Evolutionary conservation across 2,113 vertebrate genomes (phyloP).

Genomic region (Varanus salvator): DNA sequence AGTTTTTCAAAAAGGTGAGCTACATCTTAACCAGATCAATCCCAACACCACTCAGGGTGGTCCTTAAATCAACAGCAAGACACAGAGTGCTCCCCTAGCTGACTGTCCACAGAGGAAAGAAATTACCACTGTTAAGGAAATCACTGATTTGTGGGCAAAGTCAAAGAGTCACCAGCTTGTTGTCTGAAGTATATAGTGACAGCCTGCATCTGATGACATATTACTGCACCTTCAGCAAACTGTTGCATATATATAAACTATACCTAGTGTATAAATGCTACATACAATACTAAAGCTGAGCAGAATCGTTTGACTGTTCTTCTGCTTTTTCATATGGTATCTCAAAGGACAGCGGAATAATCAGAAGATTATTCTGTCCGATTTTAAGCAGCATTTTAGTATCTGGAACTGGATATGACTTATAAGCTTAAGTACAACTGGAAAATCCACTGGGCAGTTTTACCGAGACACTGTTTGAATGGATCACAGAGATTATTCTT

Average conservation of each 20-base stretch:
- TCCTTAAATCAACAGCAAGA: not conserved
- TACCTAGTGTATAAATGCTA: fast-evolving
- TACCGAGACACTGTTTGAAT: not conserved
- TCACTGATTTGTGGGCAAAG: not conserved
- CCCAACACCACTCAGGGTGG: not conserved
- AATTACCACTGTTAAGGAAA: not conserved
- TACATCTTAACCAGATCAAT: not conserved
- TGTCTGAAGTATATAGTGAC: not conserved
- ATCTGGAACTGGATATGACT: not conserved
- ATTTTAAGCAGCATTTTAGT: not conserved
- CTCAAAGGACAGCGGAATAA: not conserved
- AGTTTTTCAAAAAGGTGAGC: constrained; percentile 5
- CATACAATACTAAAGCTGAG: not conserved
- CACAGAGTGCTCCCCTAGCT: not conserved
- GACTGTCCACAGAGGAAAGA: fast-evolving
- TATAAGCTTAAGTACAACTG: not conserved
- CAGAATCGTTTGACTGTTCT: not conserved
- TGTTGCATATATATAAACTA: not conserved
- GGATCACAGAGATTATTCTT: not conserved
- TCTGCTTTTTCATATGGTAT: not conserved
- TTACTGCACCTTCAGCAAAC: not conserved
- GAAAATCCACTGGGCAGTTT: not conserved
- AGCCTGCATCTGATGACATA: not conserved
- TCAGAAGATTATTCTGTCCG: not conserved
- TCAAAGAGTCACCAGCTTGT: fast-evolving